Evolutionary conservation across 2,113 vertebrate genomes (phyloP), one percentile per base, ranked within the genome.

Genomic region (Takifugu bimaculatus): DNA sequence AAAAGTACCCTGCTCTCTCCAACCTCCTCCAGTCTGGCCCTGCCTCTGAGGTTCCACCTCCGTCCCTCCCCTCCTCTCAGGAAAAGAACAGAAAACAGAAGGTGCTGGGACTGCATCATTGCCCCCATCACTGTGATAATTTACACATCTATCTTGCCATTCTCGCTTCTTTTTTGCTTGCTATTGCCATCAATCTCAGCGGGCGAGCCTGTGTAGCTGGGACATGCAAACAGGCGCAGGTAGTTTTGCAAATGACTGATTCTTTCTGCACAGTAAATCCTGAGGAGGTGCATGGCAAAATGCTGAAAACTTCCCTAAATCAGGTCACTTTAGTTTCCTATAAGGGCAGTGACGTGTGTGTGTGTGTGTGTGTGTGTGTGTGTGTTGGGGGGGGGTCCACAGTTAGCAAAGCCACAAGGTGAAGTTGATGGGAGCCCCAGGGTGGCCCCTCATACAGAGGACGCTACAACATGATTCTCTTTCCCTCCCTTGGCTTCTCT

Each of bases 141-240:
- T 98, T 97, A 98, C 94, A 98, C 97, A 99, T 99, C 95, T 95
- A 97, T 98, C 96, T 98, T 99, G 94, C 97, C 95, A 94, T 91
- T 94, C 94, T 93, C 94, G 91, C 93, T 91, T 91, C 91, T 90
- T 93, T 94, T 93, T 94, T 88, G 62, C 90, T 86, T 88, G 94
- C 92, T 91, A 87, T 92, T 91, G 93, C 93, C 94, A 96, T 96
- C 95, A 96, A 97, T 98, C 95, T 96, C 93, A 84, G 85, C 91
- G 84, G 91, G 91, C 91, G 92, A 91, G 91, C 91, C 89, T 90
- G 91, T 70, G 86, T 88, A 85, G 85, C 88, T 76, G 87, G 87
- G 83, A 89, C 88, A 72, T 76, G 82, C 83, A 85, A 83, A 83
- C 74, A 79, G 62, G 70, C 54, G 67, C 83, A 83, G 79, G 82